Conservation (phyloP, 2,797 vertebrate species). For the Acomys russatus region DNA sequence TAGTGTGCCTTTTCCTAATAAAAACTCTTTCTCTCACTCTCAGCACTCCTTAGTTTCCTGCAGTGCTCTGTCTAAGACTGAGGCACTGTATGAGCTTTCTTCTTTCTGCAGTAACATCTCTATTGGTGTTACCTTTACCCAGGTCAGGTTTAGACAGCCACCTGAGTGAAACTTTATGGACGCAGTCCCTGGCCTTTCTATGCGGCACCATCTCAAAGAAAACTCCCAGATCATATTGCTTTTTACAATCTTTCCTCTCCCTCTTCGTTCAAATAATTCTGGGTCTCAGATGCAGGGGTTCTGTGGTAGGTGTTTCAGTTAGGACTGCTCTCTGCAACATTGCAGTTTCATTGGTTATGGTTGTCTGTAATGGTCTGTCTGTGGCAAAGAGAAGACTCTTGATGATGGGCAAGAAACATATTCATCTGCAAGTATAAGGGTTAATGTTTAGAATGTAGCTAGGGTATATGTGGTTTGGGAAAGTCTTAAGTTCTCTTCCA, state of each 20-base stretch:
- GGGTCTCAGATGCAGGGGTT: background rate
- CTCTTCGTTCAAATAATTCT: background rate
- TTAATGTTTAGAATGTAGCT: background rate
- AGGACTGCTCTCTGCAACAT: background rate
- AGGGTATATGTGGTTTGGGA: background rate
- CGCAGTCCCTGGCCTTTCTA: background rate
- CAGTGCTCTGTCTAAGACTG: background rate
- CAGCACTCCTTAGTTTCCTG: background rate
- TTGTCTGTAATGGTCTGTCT: background rate
- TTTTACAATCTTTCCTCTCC: background rate
- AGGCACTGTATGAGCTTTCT: background rate
- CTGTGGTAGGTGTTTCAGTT: background rate
- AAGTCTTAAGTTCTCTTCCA: background rate
- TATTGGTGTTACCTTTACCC: background rate
- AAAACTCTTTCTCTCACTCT: background rate
- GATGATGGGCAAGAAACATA: background rate
- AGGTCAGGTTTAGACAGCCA: background rate
- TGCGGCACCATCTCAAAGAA: background rate
- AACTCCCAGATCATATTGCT: background rate
- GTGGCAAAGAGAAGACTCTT: background rate
- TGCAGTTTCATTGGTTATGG: too few relatives aligned
- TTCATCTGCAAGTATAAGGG: background rate
- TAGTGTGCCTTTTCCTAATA: background rate
- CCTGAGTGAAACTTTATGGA: background rate
- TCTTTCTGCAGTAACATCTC: background rate